phyloP scores from a whole-genome alignment of 2,797 vertebrate genomes.

The Sebastiscus albofasciatus region DNA sequence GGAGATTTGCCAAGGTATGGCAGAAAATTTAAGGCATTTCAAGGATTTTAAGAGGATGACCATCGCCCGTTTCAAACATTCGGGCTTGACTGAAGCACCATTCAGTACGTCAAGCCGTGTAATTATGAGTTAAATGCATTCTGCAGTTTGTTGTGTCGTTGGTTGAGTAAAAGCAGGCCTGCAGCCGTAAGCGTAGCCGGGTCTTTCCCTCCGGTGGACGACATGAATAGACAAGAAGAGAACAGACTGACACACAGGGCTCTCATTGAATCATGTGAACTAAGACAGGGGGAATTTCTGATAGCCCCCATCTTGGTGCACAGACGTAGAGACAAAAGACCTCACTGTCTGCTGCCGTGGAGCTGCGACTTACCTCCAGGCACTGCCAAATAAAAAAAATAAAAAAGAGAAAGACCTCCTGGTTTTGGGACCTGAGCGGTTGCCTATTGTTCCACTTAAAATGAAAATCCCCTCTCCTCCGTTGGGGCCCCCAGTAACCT shows the following conservation, averaged over 20 bases:
- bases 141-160: slow-evolving; percentile 59
- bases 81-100: slow-evolving; percentile 20
- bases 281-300: slow-evolving; percentile 79
- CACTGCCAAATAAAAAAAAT: slow-evolving; percentile 85
- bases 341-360: slow-evolving; percentile 86
- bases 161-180: slow-evolving; percentile 79
- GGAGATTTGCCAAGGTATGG: slow-evolving; percentile 20
- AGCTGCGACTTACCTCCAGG: slow-evolving; percentile 89
- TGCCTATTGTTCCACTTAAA: slow-evolving; percentile 73
- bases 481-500: slow-evolving; percentile 85
- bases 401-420: slow-evolving; percentile 83
- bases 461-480: slow-evolving; percentile 54
- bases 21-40: slow-evolving; percentile 23
- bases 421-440: slow-evolving; percentile 91
- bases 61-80: slow-evolving; percentile 15
- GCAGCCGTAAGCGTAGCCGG: slow-evolving; percentile 56
- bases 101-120: slow-evolving; percentile 39
- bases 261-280: slow-evolving; percentile 91
- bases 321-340: slow-evolving; percentile 90
- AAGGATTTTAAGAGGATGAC: slow-evolving; percentile 22
- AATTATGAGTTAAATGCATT: slow-evolving; percentile 77
- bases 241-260: slow-evolving; percentile 88
- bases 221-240: slow-evolving; percentile 88
- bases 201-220: slow-evolving; percentile 73
- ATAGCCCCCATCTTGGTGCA: slow-evolving; percentile 82